Evolutionary conservation across 2,797 vertebrate genomes (phyloP).

Genomic region (Podarcis siculus): DNA sequence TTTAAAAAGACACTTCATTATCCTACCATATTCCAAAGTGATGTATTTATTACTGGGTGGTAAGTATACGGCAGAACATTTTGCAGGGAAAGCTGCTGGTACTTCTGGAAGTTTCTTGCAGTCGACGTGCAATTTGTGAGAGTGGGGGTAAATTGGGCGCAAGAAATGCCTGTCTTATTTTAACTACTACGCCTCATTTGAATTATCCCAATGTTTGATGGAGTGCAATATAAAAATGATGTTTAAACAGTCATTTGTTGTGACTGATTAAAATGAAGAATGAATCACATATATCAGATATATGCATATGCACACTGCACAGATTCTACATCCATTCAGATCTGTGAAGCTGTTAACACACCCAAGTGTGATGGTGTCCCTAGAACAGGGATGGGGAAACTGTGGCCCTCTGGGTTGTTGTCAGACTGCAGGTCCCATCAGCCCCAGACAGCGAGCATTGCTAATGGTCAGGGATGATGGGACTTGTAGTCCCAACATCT

Average conservation of each 20-base stretch:
- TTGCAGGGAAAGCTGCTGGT: background rate
- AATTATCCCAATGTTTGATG: background rate
- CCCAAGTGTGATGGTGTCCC: background rate
- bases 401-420: background rate
- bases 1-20: constrained; percentile 12
- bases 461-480: background rate
- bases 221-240: background rate
- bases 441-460: background rate
- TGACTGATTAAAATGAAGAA: background rate
- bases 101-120: background rate
- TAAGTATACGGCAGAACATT: background rate
- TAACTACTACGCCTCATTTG: background rate
- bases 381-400: background rate
- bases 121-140: background rate
- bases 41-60: constrained; percentile 5
- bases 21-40: background rate
- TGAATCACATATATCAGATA: background rate
- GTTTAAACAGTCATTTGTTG: background rate
- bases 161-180: background rate
- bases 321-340: too few species aligned
- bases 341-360: background rate
- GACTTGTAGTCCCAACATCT: background rate
- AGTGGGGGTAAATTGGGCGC: background rate
- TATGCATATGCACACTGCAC: background rate
- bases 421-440: background rate